phyloP scores from a whole-genome alignment of 2,113 vertebrate genomes.

The Sylvilagus bachmani region DNA sequence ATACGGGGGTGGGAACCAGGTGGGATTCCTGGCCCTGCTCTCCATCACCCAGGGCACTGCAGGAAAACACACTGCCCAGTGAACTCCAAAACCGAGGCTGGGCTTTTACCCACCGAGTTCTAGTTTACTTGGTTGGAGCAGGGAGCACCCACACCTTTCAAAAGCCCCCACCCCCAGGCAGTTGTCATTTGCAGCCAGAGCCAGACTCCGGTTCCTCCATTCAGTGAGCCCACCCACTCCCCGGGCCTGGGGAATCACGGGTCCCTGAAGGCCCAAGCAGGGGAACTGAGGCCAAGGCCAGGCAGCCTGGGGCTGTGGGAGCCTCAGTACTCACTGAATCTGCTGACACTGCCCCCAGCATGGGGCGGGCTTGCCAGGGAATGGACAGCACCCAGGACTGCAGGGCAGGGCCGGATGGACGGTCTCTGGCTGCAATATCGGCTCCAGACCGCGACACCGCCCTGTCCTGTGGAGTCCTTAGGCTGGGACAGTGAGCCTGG shows the following conservation, averaged over 20 bases:
- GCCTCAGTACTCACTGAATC: neutral
- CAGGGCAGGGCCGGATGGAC: neutral
- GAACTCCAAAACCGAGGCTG: neutral
- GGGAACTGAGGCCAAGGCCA: neutral
- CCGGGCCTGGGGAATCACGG: too few species aligned
- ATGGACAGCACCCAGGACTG: neutral
- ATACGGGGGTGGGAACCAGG: neutral
- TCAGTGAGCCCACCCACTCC: neutral
- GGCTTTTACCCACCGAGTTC: neutral
- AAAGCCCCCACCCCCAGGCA: neutral
- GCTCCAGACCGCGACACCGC: neutral
- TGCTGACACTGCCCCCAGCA: neutral
- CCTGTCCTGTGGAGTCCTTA: neutral
- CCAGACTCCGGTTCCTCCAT: neutral
- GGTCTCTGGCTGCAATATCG: neutral
- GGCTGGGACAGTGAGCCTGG: neutral
- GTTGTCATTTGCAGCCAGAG: neutral
- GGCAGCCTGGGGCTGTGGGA: too few species aligned
- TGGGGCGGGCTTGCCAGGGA: neutral
- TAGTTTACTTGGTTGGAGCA: neutral
- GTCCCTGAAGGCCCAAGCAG: neutral
- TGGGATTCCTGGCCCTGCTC: neutral
- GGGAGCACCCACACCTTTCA: neutral
- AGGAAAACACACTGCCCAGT: neutral
- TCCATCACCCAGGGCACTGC: neutral